Evolutionary conservation across 2,797 vertebrate species (phyloP).

Genomic region (Xenops minutus): DNA sequence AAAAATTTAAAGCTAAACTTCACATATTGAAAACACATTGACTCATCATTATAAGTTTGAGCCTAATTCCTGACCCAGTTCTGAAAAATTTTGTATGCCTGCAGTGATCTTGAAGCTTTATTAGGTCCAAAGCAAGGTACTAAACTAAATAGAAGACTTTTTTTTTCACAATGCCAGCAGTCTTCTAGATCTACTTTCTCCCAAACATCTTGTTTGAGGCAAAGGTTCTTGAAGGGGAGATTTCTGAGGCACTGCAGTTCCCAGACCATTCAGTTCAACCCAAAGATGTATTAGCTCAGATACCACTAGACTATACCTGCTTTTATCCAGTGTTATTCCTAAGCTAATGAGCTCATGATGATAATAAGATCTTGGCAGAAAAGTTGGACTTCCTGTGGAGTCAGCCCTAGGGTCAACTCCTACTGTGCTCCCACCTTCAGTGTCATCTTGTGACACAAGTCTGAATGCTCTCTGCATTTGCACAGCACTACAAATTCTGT

Average conservation of each 20-base stretch:
- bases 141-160: not conserved
- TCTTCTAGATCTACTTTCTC: not conserved
- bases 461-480: not conserved
- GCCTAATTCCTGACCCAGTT: not conserved
- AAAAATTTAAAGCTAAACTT: not conserved
- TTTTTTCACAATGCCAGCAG: not conserved
- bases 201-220: not conserved
- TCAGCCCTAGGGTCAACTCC: not conserved
- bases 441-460: not conserved
- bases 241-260: not conserved
- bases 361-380: not conserved
- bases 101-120: not conserved
- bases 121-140: not conserved
- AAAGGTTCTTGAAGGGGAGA: not conserved
- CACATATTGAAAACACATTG: not conserved
- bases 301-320: not conserved
- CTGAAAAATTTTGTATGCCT: not conserved
- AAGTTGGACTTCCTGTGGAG: not conserved
- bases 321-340: not conserved
- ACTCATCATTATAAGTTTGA: not conserved
- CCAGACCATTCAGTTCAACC: not conserved
- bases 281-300: not conserved
- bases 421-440: not conserved
- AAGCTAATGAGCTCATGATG: not conserved
- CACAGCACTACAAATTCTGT: not conserved